A percentile compares a stretch with the other conserved stretches of the same genome.
These are phyloP conservation scores for Heliconius ethilla DNA, from an alignment of 2,888 invertebrate species.

Conservation along the genomic window DNA sequence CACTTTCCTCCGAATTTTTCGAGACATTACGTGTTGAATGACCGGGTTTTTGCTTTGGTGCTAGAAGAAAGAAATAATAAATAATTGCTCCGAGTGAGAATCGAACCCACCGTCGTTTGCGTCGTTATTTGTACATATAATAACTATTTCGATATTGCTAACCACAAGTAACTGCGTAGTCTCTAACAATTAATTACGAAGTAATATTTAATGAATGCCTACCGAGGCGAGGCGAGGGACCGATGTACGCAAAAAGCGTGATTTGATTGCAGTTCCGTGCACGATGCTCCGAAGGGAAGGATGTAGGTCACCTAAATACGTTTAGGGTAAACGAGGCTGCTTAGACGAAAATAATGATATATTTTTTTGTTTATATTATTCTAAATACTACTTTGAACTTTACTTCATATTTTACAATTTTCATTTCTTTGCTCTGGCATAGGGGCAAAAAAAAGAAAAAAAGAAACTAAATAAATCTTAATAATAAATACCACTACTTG, in stretches of 20 bases:
- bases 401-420: too few species aligned
- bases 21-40: too few species aligned
- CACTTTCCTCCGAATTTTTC: too few species aligned
- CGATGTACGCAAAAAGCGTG: constrained; percentile 50
- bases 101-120: too few species aligned
- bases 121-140: background rate
- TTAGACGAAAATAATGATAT: background rate
- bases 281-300: constrained; percentile 61
- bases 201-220: constrained; percentile 37
- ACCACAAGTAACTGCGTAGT: background rate
- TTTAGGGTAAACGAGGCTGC: constrained; percentile 35
- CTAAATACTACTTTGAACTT: background rate
- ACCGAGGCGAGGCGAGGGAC: constrained; percentile 28
- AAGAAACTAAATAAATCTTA: too few species aligned
- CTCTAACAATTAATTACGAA: constrained; percentile 37
- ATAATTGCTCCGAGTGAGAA: too few species aligned
- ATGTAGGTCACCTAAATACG: constrained; percentile 60
- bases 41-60: too few species aligned
- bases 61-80: too few species aligned
- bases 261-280: constrained; percentile 74
- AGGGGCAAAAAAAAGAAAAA: too few species aligned
- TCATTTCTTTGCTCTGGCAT: too few species aligned
- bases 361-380: background rate
- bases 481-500: too few species aligned
- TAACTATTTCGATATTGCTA: background rate